Base-by-base conservation (phyloP, 2,113 vertebrate genomes). In the Nanorana parkeri region DNA sequence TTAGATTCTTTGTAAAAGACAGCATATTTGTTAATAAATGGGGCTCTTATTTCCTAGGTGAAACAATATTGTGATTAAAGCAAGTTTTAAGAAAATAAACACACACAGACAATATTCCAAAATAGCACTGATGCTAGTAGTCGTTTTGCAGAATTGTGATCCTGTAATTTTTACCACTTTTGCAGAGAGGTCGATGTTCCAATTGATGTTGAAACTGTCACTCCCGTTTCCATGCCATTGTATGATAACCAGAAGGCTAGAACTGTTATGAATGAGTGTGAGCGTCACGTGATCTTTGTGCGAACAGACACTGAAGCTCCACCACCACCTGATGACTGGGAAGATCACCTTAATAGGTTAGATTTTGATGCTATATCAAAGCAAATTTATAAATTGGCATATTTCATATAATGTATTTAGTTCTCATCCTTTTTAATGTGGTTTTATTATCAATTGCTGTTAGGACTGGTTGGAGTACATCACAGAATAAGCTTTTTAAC, bases 401-500 rank as follows among this genome's bases (percentile, higher is more conserved):
- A 15, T 54, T 2, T 54, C 3, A 4, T 5, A 36, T 28, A 20
- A 19, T 28, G 17, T 6, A 32, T 15, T 32, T 19, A 20, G 7
- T 17, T 52, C 8, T 69, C 21, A 15, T 23, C 19, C 32, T 69
- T 69, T 69, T n/a, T 24, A 17, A 1, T 54, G 8, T 55, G 23
- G 2, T 23, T 52, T 47, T 47, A 47, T 47, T 47, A 10, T 47
- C 1, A 47, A 47, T 29, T 41, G 13, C 32, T 23, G 21, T 0
- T 85, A 99, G 97, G 92, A 91, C 93, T 8, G 97, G 97, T n/a
- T 99, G 98, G 98, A 97, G 95, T 0, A 78, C 95, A 86, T 90
- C 95, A 13, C 98, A 99, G 89, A 99, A 96, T 90, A 99, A 99
- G 85, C 91, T 99, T 0, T 99, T 99, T 83, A 99, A 99, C 86